These are phyloP conservation scores for Euphonia xanthogaster DNA, from an alignment of 2,797 vertebrate species.

Conservation along the genomic window DNA sequence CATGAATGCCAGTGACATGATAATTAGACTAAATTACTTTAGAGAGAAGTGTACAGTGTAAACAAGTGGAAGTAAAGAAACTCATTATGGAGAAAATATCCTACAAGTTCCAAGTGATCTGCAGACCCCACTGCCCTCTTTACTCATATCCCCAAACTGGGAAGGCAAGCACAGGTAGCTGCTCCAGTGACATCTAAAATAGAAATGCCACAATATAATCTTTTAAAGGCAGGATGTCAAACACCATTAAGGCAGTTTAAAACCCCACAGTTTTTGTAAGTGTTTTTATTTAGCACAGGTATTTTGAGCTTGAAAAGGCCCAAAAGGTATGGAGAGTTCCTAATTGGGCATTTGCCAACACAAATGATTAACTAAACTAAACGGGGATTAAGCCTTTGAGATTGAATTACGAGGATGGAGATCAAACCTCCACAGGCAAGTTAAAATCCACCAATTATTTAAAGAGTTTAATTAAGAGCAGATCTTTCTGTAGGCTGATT, in stretches of 20 bases:
- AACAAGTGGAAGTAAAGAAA: neutral
- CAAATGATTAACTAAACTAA: slow-evolving; percentile 36
- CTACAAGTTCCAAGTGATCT: neutral
- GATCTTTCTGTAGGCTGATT: slow-evolving; percentile 53
- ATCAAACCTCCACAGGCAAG: slow-evolving; percentile 32
- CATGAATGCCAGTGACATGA: neutral
- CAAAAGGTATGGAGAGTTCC: neutral
- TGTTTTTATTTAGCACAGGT: slow-evolving; percentile 6
- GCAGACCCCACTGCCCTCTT: neutral
- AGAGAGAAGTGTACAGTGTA: neutral
- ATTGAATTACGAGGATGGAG: slow-evolving; percentile 7
- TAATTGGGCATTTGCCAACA: slow-evolving; percentile 36
- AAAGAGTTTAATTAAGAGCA: slow-evolving; percentile 61
- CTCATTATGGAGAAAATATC: neutral
- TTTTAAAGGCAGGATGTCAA: neutral
- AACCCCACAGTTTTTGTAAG: neutral
- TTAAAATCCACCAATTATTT: slow-evolving; percentile 61
- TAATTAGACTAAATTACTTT: neutral
- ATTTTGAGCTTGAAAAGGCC: neutral
- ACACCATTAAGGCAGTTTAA: neutral
- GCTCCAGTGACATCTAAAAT: neutral
- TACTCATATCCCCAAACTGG: neutral
- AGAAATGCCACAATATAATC: neutral
- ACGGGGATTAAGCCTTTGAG: slow-evolving; percentile 41
- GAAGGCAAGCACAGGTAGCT: neutral